A percentile compares a stretch with the other conserved stretches of the same genome.
phyloP scores from a whole-genome alignment of 1,140 invertebrate species.

The Sarcophaga peregrina region DNA sequence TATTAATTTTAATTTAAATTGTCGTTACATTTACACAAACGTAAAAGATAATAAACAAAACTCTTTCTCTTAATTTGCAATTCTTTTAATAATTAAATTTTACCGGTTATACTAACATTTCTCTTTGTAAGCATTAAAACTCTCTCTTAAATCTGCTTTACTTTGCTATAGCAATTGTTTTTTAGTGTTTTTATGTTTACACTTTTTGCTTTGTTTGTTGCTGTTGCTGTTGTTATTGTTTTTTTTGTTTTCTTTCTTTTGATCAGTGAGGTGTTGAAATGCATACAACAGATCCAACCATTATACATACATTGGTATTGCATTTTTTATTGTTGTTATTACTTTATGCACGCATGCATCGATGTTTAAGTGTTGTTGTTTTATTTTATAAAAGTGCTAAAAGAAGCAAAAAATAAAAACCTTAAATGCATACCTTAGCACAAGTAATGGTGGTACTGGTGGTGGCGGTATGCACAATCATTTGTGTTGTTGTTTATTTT shows the following conservation, averaged over 20 bases:
- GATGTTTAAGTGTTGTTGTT: not conserved
- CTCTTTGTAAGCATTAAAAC: not conserved
- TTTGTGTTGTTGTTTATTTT: too few species aligned
- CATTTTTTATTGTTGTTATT: not conserved
- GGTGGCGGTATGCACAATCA: not conserved
- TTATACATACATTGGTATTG: not conserved
- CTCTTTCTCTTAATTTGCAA: too few species aligned
- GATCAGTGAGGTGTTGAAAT: constrained; percentile 37
- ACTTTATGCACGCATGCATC: not conserved
- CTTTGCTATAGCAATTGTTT: too few species aligned
- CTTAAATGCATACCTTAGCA: not conserved
- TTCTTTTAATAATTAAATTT: too few species aligned
- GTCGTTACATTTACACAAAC: too few species aligned
- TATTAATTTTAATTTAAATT: too few species aligned
- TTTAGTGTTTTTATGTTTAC: too few species aligned
- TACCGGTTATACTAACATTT: too few species aligned
- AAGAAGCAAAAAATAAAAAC: not conserved
- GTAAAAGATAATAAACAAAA: too few species aligned
- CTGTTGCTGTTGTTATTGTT: too few species aligned
- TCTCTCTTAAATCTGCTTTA: not conserved
- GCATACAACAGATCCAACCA: not conserved
- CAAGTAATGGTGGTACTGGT: not conserved
- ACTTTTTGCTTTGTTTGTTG: not conserved
- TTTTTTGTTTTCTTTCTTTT: not conserved
- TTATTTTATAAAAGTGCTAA: not conserved